phyloP scores from a whole-genome alignment of 2,797 vertebrate genomes.

The Acanthiza pusilla region DNA sequence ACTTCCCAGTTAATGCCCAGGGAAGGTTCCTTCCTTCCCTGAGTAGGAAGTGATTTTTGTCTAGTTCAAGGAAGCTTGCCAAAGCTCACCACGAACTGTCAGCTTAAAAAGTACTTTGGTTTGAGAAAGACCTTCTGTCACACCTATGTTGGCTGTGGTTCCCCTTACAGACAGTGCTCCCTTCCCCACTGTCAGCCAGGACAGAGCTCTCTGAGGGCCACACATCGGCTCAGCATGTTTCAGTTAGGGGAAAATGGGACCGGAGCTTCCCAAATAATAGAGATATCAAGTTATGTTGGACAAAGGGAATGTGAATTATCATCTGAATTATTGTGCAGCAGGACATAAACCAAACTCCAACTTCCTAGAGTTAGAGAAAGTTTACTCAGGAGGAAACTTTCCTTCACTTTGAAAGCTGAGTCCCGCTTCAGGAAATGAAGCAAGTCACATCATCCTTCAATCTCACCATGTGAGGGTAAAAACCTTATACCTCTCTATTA shows the following conservation, averaged over 20 bases:
- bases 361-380: slow-evolving; percentile 44
- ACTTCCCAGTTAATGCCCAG: not conserved
- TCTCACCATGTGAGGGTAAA: slow-evolving; percentile 31
- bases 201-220: not conserved
- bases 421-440: slow-evolving; percentile 45
- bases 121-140: not conserved
- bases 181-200: not conserved
- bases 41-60: not conserved
- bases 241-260: not conserved
- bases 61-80: not conserved
- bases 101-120: not conserved
- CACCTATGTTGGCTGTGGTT: not conserved
- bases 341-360: slow-evolving; percentile 52
- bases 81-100: not conserved
- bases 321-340: slow-evolving; percentile 43
- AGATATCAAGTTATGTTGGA: slow-evolving; percentile 42
- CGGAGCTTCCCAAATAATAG: slow-evolving; percentile 14
- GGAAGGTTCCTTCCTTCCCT: slow-evolving; percentile 20
- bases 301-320: slow-evolving; percentile 35
- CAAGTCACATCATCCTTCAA: slow-evolving; percentile 60
- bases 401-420: slow-evolving; percentile 51
- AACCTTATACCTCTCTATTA: slow-evolving; percentile 22
- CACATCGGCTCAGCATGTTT: not conserved
- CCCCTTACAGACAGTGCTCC: not conserved
- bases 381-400: slow-evolving; percentile 50